These are phyloP conservation scores for Apeira syringaria DNA, from an alignment of 2,888 invertebrate species.

Conservation along the genomic window DNA sequence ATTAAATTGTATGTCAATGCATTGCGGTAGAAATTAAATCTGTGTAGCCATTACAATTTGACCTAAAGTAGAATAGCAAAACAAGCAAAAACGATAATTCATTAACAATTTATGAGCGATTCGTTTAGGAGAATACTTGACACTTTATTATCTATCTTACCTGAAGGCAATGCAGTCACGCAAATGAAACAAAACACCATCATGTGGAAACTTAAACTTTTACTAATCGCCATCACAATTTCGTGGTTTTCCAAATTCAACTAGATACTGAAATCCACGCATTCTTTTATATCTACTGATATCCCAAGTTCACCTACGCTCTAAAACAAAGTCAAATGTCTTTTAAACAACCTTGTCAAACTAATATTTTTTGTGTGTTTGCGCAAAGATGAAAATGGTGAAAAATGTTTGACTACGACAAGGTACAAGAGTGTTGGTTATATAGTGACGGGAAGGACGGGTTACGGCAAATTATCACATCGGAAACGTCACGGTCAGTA, in stretches of 20 bases:
- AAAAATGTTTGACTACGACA: conserved; percentile 1
- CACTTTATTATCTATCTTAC: conserved; percentile 33
- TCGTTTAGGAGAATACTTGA: too few species aligned
- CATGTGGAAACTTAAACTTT: conserved; percentile 19
- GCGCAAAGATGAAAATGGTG: background rate
- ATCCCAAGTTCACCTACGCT: background rate
- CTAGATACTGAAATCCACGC: conserved; percentile 4
- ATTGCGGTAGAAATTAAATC: too few species aligned
- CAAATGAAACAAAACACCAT: conserved; percentile 23
- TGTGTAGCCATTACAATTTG: too few species aligned
- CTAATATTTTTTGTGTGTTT: background rate
- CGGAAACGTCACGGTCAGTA: conserved; percentile 44
- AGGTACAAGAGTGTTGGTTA: conserved; percentile 2
- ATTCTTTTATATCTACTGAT: conserved; percentile 10
- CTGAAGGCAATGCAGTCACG: conserved; percentile 23
- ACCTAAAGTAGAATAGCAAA: too few species aligned
- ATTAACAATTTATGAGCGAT: too few species aligned
- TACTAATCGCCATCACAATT: conserved; percentile 23
- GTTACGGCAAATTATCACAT: conserved; percentile 35
- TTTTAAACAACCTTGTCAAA: conserved; percentile 3
- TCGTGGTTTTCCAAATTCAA: background rate
- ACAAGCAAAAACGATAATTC: too few species aligned
- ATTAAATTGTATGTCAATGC: too few species aligned
- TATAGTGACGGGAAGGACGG: conserved; percentile 19
- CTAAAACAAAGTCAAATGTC: background rate